Evolutionary conservation across 2,888 invertebrate genomes (phyloP).

Genomic region (Agriopis marginaria): DNA sequence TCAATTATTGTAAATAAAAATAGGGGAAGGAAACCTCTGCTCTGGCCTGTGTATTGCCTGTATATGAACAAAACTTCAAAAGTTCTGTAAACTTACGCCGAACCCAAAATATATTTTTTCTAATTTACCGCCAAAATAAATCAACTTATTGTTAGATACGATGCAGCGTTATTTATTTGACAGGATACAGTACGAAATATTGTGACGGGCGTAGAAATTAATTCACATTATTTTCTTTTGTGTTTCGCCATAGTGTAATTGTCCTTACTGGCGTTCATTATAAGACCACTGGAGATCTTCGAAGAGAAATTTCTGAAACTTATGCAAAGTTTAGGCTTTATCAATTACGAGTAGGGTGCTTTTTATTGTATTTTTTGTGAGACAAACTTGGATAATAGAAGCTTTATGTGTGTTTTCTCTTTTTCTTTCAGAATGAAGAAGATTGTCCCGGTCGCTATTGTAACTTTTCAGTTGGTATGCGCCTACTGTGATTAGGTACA

Average conservation of each 20-base stretch:
- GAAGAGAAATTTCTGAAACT: slow-evolving; percentile 52
- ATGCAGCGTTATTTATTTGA: too few species aligned
- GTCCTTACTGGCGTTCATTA: slow-evolving; percentile 21
- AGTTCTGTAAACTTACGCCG: too few species aligned
- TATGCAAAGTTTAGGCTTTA: slow-evolving; percentile 59
- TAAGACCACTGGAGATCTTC: slow-evolving; percentile 3
- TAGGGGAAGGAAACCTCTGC: too few species aligned
- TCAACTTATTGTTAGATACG: too few species aligned
- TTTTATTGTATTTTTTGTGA: slow-evolving; percentile 27
- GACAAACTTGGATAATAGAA: slow-evolving; percentile 18
- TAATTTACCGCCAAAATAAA: too few species aligned
- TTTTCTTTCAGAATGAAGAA: slow-evolving; percentile 6
- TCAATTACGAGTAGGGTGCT: slow-evolving; percentile 63
- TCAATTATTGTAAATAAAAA: too few species aligned
- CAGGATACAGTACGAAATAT: too few species aligned
- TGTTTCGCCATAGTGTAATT: not conserved
- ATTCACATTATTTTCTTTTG: not conserved
- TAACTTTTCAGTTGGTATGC: not conserved
- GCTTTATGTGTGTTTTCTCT: slow-evolving; percentile 11
- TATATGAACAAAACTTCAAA: too few species aligned
- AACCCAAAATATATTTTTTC: too few species aligned
- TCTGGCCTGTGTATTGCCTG: too few species aligned
- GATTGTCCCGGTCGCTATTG: not conserved
- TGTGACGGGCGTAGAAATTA: too few species aligned
- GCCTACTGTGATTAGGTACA: not conserved